phyloP scores from a whole-genome alignment of 2,888 invertebrate genomes.

The Escarpia spicata region DNA sequence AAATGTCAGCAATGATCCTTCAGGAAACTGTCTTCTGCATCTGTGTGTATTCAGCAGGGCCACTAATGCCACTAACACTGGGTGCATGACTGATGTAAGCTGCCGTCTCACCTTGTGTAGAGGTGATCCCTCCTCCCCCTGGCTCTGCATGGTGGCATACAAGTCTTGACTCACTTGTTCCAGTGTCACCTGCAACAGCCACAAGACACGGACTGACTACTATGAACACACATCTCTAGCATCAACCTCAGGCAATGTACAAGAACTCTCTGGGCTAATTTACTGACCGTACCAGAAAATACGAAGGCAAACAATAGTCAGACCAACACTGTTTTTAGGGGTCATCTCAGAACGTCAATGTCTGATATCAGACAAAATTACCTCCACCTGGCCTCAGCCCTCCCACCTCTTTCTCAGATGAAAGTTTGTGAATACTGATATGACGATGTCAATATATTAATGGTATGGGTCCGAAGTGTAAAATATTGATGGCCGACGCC shows the following conservation, averaged over 20 bases:
- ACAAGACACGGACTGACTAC: neutral
- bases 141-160: constrained; percentile 73
- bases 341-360: too few species aligned
- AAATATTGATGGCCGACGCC: too few species aligned
- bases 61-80: neutral
- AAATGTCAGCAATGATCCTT: too few species aligned
- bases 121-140: constrained; percentile 71
- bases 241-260: neutral
- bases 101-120: constrained; percentile 67
- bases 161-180: constrained; percentile 78
- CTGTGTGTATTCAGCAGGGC: neutral
- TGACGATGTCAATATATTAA: too few species aligned
- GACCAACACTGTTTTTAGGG: too few species aligned
- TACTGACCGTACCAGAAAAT: neutral
- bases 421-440: too few species aligned
- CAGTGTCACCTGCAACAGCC: constrained; percentile 65
- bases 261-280: neutral
- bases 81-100: neutral
- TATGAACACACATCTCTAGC: neutral
- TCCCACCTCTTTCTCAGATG: too few species aligned
- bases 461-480: too few species aligned
- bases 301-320: neutral
- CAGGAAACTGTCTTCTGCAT: too few species aligned
- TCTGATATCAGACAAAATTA: too few species aligned
- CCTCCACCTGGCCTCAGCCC: too few species aligned